Evolutionary conservation across 2,113 vertebrate genomes (phyloP).

Genomic region (Phalacrocorax brasilianus): DNA sequence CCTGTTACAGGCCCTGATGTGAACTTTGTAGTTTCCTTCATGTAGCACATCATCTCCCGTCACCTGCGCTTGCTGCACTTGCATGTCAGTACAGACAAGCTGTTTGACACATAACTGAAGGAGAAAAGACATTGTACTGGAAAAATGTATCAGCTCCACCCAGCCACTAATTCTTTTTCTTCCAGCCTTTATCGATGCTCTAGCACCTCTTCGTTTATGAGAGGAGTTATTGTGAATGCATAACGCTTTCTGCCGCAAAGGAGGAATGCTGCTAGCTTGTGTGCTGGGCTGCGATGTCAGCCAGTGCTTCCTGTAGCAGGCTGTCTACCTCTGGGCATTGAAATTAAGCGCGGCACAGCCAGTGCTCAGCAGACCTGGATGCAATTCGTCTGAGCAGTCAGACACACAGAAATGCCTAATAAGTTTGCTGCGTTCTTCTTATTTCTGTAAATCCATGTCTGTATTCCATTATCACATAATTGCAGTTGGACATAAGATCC

Average conservation of each 20-base stretch:
- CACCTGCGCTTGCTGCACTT: background rate
- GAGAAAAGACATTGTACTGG: background rate
- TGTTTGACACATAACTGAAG: background rate
- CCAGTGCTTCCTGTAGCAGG: background rate
- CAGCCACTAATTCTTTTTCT: background rate
- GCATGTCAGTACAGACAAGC: background rate
- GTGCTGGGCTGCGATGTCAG: background rate
- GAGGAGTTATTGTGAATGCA: background rate
- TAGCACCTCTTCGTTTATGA: background rate
- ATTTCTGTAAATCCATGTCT: conserved; percentile 34
- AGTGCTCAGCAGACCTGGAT: background rate
- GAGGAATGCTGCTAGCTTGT: background rate
- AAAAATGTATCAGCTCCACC: background rate
- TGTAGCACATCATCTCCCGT: background rate
- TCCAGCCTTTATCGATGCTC: background rate
- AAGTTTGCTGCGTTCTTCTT: background rate
- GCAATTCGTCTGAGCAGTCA: background rate
- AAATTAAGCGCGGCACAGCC: background rate
- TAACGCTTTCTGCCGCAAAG: background rate
- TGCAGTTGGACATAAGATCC: conserved; percentile 1
- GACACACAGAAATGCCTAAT: background rate
- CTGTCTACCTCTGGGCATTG: background rate
- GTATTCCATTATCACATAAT: conserved; percentile 26
- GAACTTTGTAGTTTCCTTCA: background rate
- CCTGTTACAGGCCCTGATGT: fast-evolving